Base-by-base conservation (phyloP, 2,888 invertebrate species). In the Odontomyia ornata region DNA sequence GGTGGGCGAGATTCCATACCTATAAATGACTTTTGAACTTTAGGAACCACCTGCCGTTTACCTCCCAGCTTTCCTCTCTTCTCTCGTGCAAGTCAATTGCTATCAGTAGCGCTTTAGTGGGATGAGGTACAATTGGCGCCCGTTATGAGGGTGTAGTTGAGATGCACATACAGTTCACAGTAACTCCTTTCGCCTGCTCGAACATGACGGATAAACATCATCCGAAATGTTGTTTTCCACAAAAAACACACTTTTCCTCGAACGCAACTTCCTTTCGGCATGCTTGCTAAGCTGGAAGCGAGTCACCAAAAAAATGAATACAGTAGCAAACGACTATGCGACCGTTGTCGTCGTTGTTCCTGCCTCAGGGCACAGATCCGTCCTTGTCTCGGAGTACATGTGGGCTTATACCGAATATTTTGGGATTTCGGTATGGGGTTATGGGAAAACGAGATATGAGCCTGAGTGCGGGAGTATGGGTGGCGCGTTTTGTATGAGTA, bases 161-260 rank as follows among this genome's bases (percentile, higher is more conserved):
- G 11, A 69, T 69, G 69, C 47, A 69, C 27, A 21, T 21, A 56
- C 72, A 56, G 28, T 28, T 72, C 52, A 73, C 67, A 75, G 78
- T 75, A 78, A 69, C 78, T 78, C 69, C 78, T 67, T 36, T 36
- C 36, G 36, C 9, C 36, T 36, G 5, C 67, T 73, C 67, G 76
- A 78, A 78, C 78, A 78, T 78, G 76, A 78, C 78, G 76, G 78
- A 78, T 78, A 78, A 78, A 78, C 78, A 78, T 78, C 76, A 76
- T 62, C 60, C 75, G 36, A 78, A 77, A 79, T 77, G 77, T 79
- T 75, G 77, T 79, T 79, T 79, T 77, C 78, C 78, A 72, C 76
- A 56, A 79, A 79, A 77, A 73, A 77, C 76, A 75, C 62, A 75
- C 27, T 36, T 46, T n/a, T 77, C 71, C 67, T 52, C 47, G 60